These are phyloP conservation scores for Caenorhabditis plicata DNA, from an alignment of 2,888 invertebrate species.

Conservation along the genomic window DNA sequence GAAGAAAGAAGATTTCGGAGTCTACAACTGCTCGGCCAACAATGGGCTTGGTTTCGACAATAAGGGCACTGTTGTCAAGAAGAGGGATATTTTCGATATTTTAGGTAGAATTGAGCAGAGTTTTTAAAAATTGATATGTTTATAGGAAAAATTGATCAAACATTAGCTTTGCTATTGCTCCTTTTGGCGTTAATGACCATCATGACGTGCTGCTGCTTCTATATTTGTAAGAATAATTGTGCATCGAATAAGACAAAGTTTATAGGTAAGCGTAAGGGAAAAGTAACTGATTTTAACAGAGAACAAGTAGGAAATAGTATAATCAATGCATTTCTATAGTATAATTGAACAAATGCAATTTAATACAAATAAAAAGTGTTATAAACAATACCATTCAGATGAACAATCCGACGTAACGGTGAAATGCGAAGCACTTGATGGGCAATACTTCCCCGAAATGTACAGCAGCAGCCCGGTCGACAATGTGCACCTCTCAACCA, in stretches of 20 bases:
- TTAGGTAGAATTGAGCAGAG: no score
- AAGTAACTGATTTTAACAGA: neutral
- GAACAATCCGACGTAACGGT: constrained; percentile 63
- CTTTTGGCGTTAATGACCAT: no score
- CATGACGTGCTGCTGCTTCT: constrained; percentile 32
- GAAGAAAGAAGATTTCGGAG: constrained; percentile 56
- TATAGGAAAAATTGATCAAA: constrained; percentile 28
- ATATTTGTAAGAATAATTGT: constrained; percentile 27
- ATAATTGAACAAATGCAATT: no score
- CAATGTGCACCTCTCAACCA: constrained; percentile 45
- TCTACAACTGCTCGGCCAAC: constrained; percentile 64
- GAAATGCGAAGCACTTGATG: constrained; percentile 62
- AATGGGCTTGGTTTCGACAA: constrained; percentile 56
- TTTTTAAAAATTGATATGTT: no score
- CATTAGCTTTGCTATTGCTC: no score
- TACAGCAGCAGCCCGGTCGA: constrained; percentile 53
- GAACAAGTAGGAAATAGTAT: no score
- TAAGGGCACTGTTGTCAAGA: constrained; percentile 26
- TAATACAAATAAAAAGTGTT: neutral
- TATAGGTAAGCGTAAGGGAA: constrained; percentile 23
- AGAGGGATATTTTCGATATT: constrained; percentile 33
- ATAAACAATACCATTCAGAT: constrained; percentile 32
- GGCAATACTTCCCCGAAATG: constrained; percentile 60
- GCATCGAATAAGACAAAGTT: constrained; percentile 39
- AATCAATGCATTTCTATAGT: no score